These are phyloP conservation scores for Andrena cerasifolii DNA, from an alignment of 1,140 invertebrate genomes.

Conservation along the genomic window DNA sequence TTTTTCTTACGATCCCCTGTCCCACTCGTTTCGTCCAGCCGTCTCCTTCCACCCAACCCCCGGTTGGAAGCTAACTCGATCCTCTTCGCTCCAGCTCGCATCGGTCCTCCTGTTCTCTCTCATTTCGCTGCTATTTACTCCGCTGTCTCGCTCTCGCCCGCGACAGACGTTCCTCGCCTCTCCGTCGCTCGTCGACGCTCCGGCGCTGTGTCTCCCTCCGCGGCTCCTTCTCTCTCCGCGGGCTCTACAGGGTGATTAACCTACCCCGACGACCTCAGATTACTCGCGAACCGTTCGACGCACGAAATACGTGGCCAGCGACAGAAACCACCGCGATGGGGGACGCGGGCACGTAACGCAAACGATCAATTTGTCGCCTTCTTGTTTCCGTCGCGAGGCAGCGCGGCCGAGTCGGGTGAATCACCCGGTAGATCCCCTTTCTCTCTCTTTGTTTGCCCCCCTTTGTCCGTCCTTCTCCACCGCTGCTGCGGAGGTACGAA, in stretches of 20 bases:
- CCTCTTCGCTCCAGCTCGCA: slow-evolving; percentile 4
- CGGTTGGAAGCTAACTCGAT: slow-evolving; percentile 3
- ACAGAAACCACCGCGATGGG: not conserved
- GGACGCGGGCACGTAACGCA: not conserved
- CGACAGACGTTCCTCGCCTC: not conserved
- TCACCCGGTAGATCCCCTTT: slow-evolving; percentile 8
- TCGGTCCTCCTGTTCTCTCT: not conserved
- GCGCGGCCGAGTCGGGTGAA: not conserved
- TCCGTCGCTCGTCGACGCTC: slow-evolving; percentile 12
- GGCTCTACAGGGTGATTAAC: not conserved
- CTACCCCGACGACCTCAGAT: not conserved
- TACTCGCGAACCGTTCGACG: not conserved
- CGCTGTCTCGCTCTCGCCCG: not conserved
- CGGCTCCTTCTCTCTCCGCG: not conserved
- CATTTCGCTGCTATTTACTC: slow-evolving; percentile 3
- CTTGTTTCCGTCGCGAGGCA: not conserved
- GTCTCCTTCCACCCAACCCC: not conserved
- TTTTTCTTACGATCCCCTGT: not conserved
- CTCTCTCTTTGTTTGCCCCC: slow-evolving; percentile 2
- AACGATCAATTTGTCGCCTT: not conserved
- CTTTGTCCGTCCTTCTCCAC: slow-evolving; percentile 13
- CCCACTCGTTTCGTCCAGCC: not conserved
- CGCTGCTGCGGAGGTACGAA: not conserved
- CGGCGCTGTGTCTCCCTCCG: not conserved
- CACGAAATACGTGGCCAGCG: not conserved